Evolutionary conservation across 2,797 vertebrate species (phyloP).

Genomic region (Valencia hispanica): DNA sequence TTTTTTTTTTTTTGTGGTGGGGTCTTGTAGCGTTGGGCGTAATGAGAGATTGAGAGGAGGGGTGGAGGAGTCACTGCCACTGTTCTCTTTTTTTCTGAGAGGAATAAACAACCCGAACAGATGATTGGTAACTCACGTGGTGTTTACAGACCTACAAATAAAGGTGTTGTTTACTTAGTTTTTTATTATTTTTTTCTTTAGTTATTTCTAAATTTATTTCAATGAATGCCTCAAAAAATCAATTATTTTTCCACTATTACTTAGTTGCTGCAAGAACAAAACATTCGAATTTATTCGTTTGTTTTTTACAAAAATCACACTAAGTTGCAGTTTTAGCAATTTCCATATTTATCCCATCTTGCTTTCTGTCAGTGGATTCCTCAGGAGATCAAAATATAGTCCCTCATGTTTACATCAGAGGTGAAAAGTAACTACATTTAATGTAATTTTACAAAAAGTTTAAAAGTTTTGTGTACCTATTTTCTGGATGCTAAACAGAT

Average conservation of each 20-base stretch:
- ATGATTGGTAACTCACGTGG: slow-evolving; percentile 32
- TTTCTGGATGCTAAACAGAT: not conserved
- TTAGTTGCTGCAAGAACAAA: not conserved
- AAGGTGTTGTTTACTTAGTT: not conserved
- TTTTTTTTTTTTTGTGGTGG: slow-evolving; percentile 86
- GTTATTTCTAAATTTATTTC: slow-evolving; percentile 14
- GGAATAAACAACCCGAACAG: slow-evolving; percentile 65
- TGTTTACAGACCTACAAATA: slow-evolving; percentile 65
- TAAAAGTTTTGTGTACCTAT: not conserved
- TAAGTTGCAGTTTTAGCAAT: not conserved
- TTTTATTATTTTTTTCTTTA: not conserved
- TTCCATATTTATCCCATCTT: not conserved
- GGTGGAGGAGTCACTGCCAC: slow-evolving; percentile 71
- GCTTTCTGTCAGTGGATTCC: not conserved
- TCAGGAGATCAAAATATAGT: not conserved
- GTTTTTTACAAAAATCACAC: not conserved
- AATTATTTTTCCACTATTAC: not conserved
- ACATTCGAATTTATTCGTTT: too few relatives aligned
- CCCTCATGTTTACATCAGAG: not conserved
- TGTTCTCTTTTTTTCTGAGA: slow-evolving; percentile 84
- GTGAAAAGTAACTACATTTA: not conserved
- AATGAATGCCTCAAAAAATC: not conserved
- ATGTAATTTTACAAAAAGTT: not conserved
- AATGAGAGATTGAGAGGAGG: slow-evolving; percentile 88
- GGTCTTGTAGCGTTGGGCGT: slow-evolving; percentile 94